A percentile compares a stretch with the other conserved stretches of the same genome.
These are phyloP conservation scores for Hetaerina americana DNA, from an alignment of 1,140 invertebrate species.

Conservation along the genomic window DNA sequence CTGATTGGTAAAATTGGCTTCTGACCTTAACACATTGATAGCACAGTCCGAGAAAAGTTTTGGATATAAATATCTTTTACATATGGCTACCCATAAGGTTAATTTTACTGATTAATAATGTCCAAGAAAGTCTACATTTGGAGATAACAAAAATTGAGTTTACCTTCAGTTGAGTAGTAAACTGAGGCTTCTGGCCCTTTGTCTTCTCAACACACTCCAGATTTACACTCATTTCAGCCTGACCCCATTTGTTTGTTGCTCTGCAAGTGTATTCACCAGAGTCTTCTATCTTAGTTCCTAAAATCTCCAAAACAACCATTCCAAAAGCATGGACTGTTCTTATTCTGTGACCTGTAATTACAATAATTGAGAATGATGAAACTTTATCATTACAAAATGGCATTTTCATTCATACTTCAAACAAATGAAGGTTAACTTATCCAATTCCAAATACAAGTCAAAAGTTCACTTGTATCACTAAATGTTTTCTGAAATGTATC, in stretches of 20 bases:
- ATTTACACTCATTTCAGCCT: constrained; percentile 70
- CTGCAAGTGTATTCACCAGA: constrained; percentile 74
- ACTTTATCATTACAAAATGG: too few species aligned
- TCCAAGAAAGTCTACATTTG: not conserved
- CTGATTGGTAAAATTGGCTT: too few species aligned
- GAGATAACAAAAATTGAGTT: not conserved
- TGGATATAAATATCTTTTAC: too few species aligned
- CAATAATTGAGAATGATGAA: too few species aligned
- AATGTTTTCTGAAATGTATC: too few species aligned
- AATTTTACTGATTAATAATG: not conserved
- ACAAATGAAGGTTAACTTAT: too few species aligned
- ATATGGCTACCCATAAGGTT: not conserved
- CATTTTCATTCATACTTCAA: too few species aligned
- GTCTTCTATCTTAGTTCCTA: constrained; percentile 79
- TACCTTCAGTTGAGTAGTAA: constrained; percentile 64
- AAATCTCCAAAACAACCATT: constrained; percentile 86
- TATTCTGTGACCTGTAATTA: constrained; percentile 53
- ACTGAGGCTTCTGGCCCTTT: constrained; percentile 72
- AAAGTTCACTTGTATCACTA: too few species aligned
- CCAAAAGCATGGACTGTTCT: constrained; percentile 88
- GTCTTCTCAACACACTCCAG: constrained; percentile 73
- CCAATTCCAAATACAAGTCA: too few species aligned
- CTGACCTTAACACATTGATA: too few species aligned
- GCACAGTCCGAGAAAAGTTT: too few species aligned
- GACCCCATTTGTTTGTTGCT: constrained; percentile 78